These are phyloP conservation scores for Dasysyrphus tricinctus DNA, from an alignment of 2,888 invertebrate genomes.

Conservation along the genomic window DNA sequence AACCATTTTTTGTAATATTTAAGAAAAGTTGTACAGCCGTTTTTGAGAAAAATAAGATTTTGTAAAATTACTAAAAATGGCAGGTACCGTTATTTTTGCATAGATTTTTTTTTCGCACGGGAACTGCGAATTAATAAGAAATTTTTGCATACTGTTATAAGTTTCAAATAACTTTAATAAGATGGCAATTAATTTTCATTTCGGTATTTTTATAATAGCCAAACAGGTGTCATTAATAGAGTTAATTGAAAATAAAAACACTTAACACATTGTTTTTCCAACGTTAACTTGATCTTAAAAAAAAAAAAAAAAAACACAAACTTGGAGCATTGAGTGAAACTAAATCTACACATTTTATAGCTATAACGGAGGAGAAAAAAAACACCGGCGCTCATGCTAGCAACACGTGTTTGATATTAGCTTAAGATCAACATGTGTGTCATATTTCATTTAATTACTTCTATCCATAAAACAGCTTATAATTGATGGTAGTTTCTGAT, in stretches of 20 bases:
- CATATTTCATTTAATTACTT: conserved; percentile 2
- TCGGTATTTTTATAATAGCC: neutral
- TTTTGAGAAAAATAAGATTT: too few species aligned
- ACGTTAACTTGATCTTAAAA: neutral
- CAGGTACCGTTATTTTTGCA: too few species aligned
- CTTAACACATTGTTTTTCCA: neutral
- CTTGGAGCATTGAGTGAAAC: neutral
- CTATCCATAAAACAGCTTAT: conserved; percentile 3
- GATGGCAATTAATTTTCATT: neutral
- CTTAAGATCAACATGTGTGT: conserved; percentile 7
- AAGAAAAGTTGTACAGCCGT: too few species aligned
- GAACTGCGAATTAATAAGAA: neutral
- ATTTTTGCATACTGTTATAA: neutral
- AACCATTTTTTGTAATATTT: too few species aligned
- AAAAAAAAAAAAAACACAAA: neutral
- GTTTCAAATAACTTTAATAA: neutral
- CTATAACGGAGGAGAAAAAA: neutral
- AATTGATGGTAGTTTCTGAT: conserved; percentile 10
- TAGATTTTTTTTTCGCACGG: too few species aligned
- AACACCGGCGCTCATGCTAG: neutral
- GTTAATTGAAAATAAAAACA: neutral
- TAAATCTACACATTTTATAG: neutral
- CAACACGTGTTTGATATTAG: conserved; percentile 11
- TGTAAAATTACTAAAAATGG: too few species aligned
- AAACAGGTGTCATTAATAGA: neutral